Base-by-base conservation (phyloP, 2,113 vertebrate species). In the Progne subis region DNA sequence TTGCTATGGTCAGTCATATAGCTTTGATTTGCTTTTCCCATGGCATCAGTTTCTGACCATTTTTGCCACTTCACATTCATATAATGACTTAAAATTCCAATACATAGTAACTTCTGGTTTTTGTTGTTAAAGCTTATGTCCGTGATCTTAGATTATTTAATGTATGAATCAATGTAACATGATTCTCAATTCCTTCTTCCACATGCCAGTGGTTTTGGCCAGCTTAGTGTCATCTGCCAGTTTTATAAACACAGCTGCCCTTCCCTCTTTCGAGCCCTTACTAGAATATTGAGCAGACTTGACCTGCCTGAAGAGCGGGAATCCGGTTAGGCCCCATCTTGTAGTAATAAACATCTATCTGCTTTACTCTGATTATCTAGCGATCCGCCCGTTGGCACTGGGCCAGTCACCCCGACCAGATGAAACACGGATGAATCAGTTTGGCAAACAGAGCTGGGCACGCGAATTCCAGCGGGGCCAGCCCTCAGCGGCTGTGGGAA, bases 401-500 rank as follows among this genome's bases (percentile, higher is more conserved):
- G 37, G 63, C 34, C 57, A 46, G 23, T 44, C 7, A 5, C 49
- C 12, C 32, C 6, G 29, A 2, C 17, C 23, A n/a, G 26, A 37
- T 8, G 37, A 77, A 70, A n/a, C 10, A 6, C 32, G 39, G 14
- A 6, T 23, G 41, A 60, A 39, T 26, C 5, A 5, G 8, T 34
- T 14, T 11, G 37, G 21, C 70, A 79, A 70, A 46, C 17, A 39
- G 0, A 32, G 25, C 43, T 2, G 34, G 19, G 6, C 18, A 29
- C 31, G 10, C 46, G 3, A 14, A 29, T 26, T 39, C 28, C 50
- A 8, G 26, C 1, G 23, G 46, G 25, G 29, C 1, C 29, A 26
- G 8, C 18, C 29, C 26, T 1, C 26, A 2, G 32, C 0, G 13
- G 2, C 15, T 3, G 18, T 0, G 44, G 44, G 15, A 24, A 63